Evolutionary conservation across 92 coral and sea anemone genomes (phyloP).

Genomic region (Phenganax stokvisi): DNA sequence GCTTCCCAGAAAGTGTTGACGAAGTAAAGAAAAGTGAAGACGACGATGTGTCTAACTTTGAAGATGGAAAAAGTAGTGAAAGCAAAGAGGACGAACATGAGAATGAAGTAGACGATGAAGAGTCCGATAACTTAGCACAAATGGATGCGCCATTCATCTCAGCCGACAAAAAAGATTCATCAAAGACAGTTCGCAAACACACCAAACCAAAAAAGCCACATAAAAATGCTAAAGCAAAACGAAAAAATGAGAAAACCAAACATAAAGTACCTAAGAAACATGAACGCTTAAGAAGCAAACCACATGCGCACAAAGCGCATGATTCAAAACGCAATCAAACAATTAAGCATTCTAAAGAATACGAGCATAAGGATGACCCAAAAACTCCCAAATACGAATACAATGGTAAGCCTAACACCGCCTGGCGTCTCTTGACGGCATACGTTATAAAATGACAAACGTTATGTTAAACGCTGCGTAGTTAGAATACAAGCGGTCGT

Average conservation of each 20-base stretch:
- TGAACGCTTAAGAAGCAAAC: not conserved
- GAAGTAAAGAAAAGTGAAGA: not conserved
- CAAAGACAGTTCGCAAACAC: not conserved
- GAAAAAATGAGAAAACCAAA: constrained; percentile 14
- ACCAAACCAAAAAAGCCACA: constrained; percentile 4
- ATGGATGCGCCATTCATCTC: constrained; percentile 29
- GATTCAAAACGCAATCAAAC: not conserved
- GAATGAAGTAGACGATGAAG: not conserved
- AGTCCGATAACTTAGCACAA: constrained; percentile 19
- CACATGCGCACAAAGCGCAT: not conserved
- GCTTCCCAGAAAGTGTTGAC: not conserved
- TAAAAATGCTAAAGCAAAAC: not conserved
- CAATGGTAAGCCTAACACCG: too few species aligned
- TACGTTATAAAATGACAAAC: too few species aligned
- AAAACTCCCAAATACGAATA: too few species aligned
- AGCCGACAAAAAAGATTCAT: not conserved
- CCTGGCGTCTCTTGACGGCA: too few species aligned
- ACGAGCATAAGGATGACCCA: too few species aligned
- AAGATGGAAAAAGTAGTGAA: not conserved
- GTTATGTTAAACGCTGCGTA: too few species aligned
- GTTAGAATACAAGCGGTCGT: too few species aligned
- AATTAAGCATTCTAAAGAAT: too few species aligned
- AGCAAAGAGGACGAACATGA: constrained; percentile 20
- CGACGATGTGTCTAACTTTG: not conserved
- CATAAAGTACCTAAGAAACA: not conserved